Evolutionary conservation across 2,888 invertebrate genomes (phyloP), one percentile per base, ranked within the genome.

Genomic region (Clanis bilineata): DNA sequence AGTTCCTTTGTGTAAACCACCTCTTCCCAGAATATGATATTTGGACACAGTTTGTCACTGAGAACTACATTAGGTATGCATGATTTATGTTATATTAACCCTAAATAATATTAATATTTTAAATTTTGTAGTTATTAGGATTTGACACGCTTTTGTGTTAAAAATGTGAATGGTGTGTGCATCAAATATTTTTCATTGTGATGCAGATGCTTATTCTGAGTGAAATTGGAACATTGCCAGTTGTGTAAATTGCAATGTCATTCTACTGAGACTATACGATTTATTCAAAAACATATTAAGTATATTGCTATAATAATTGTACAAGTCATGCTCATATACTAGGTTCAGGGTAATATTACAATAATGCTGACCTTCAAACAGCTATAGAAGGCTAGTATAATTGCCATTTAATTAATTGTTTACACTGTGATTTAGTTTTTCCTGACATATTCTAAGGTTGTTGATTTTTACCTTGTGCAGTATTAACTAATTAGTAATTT

Each of bases 21-120:
- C 91, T 98, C 59, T 98, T 98, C 83, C 98, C 98, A 0, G 97
- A 99, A 78, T 98, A 97, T 89, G 97, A 99, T 79, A 98, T 98
- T 78, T 98, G 98, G 98, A 97, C 97, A 2, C 98, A 98, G 84
- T 99, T 99, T 90, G 97, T 98, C 0, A 96, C 97, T 18, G 96
- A 97, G 76, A 97, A 96, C 68, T 96, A 97, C 73, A 96, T 96
- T 47, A 93, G 92, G 93, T 92, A 80, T 70, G 66, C 62, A 57
- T 60, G 32, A 60, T 43, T 10, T 25, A 55, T 57, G 3, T 18
- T 51, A 39, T 23, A 43, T 23, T 36, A 18, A 25, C n/a, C 7
- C 10, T 57, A 9, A n/a, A 32, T 10, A 41, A 21, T 56, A 23
- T 43, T 21, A 6, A 4, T 18, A 45, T 25, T 32, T 25, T 25